Evolutionary conservation across 1,140 invertebrate genomes (phyloP).

Genomic region (Drosophila varians): DNA sequence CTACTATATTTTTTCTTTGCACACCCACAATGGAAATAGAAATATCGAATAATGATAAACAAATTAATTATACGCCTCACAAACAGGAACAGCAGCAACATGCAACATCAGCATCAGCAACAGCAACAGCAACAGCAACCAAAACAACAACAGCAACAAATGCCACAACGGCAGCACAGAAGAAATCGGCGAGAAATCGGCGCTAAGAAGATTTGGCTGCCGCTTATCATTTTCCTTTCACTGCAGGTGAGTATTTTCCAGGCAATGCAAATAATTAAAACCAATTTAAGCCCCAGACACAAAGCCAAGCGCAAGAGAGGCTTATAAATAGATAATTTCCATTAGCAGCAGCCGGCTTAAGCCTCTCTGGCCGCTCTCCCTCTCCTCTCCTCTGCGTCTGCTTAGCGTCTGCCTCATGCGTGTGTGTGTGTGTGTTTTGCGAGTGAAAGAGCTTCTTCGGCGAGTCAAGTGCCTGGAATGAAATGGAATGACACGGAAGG

Average conservation of each 20-base stretch:
- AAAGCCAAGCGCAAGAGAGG: neutral
- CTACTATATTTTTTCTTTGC: slow-evolving; percentile 5
- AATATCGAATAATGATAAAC: slow-evolving; percentile 40
- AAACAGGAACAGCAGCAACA: slow-evolving; percentile 16
- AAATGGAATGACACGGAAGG: slow-evolving; percentile 17
- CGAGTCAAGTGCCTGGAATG: slow-evolving; percentile 23
- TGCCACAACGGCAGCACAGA: slow-evolving; percentile 28
- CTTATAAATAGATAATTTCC: slow-evolving; percentile 57
- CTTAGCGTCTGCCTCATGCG: neutral
- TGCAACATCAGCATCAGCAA: slow-evolving; percentile 26
- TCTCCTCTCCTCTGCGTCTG: slow-evolving; percentile 6
- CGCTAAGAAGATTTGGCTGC: slow-evolving; percentile 79
- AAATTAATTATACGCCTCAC: slow-evolving; percentile 33
- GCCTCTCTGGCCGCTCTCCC: neutral
- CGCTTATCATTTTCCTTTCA: slow-evolving; percentile 81
- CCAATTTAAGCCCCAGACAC: slow-evolving; percentile 45
- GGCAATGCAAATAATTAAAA: slow-evolving; percentile 48
- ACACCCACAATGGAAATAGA: slow-evolving; percentile 38
- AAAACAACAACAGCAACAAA: slow-evolving; percentile 33
- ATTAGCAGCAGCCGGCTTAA: slow-evolving; percentile 43
- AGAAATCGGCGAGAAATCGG: slow-evolving; percentile 59
- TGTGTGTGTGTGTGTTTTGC: slow-evolving; percentile 1
- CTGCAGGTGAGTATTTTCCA: slow-evolving; percentile 70
- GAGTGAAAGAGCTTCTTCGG: slow-evolving; percentile 34
- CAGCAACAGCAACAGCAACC: slow-evolving; percentile 25